Percentiles rank a stretch among this genome's conserved stretches.
Evolutionary conservation across 2,888 invertebrate species (phyloP).

Genomic region (Syritta pipiens): DNA sequence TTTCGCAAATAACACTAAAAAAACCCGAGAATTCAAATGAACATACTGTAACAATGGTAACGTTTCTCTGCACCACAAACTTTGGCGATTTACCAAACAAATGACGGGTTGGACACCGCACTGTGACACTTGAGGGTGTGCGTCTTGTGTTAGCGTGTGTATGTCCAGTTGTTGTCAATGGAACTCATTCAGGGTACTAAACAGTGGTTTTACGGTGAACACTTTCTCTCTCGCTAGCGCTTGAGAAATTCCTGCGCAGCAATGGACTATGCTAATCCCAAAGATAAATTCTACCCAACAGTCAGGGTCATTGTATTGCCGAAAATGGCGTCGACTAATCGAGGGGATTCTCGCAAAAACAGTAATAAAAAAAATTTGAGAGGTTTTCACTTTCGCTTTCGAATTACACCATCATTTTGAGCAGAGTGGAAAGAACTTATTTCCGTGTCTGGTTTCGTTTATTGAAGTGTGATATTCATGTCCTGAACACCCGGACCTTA

Average conservation of each 20-base stretch:
- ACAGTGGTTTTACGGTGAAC: constrained; percentile 13
- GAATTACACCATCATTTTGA: too few relatives aligned
- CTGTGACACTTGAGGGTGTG: constrained; percentile 5
- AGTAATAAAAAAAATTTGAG: too few relatives aligned
- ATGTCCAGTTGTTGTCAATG: constrained; percentile 49
- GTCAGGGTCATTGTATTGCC: constrained; percentile 14
- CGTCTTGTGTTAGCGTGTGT: constrained; percentile 12
- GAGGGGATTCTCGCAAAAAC: too few relatives aligned
- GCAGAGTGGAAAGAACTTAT: too few relatives aligned
- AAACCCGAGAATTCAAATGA: constrained; percentile 31
- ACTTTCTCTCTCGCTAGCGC: too few relatives aligned
- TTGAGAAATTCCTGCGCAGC: background rate
- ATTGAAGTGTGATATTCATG: too few relatives aligned
- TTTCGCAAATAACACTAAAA: constrained; percentile 48
- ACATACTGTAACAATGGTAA: constrained; percentile 51
- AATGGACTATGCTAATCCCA: constrained; percentile 6
- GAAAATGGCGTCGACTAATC: too few relatives aligned
- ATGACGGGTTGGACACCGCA: constrained; percentile 24
- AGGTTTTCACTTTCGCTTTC: too few relatives aligned
- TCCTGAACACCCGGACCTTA: too few relatives aligned
- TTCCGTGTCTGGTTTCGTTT: too few relatives aligned
- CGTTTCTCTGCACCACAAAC: constrained; percentile 25
- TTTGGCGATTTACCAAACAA: constrained; percentile 50
- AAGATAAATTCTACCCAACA: constrained; percentile 17
- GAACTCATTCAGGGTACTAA: constrained; percentile 58